Base-by-base conservation (phyloP, 2,888 invertebrate genomes). In the Cerastis leucographa region DNA sequence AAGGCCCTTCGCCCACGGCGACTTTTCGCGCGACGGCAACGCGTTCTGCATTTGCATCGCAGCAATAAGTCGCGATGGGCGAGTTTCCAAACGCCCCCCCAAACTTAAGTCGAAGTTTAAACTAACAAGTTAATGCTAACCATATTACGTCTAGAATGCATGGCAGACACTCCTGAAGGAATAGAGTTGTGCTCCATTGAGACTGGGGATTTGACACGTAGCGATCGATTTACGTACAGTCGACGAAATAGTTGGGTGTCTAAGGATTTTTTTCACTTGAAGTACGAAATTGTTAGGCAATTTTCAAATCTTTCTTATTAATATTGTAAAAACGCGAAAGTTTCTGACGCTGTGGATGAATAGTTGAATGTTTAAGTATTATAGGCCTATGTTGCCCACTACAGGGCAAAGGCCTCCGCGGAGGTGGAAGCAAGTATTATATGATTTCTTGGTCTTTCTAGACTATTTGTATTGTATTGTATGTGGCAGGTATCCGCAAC, bases 101-200 rank as follows among this genome's bases (percentile, higher is more conserved):
- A 22, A 71, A 68, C 67, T 69, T 44, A 14, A 35, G 25, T 19
- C 56, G 29, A 74, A 81, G 81, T 81, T 62, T 40, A 66, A 61
- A 70, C 56, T 74, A 66, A 76, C 49, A 51, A 56, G 69, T 82
- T 71, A 65, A 71, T 40, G 62, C 42, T 64, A 71, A 81, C 46
- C 14, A 71, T 42, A 70, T 74, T 80, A 85, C 66, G 59, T 74
- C 42, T 75, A 75, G 64, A 82, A 68, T 75, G 81, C 71, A 82
- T 68, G 65, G 54, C 85, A 81, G 56, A n/a, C 42, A 54, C 44
- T 68, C 76, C 64, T n/a, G 5, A 29, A 64, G 85, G 81, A 75
- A 81, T 81, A 76, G 56, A 85, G 59, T 75, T 85, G 70, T 66
- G 25, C 11, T 61, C 40, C 29, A 17, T 11, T 42, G 49, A 44